Evolutionary conservation across 92 coral and sea anemone species (phyloP).

Genomic region (Montipora capitata): DNA sequence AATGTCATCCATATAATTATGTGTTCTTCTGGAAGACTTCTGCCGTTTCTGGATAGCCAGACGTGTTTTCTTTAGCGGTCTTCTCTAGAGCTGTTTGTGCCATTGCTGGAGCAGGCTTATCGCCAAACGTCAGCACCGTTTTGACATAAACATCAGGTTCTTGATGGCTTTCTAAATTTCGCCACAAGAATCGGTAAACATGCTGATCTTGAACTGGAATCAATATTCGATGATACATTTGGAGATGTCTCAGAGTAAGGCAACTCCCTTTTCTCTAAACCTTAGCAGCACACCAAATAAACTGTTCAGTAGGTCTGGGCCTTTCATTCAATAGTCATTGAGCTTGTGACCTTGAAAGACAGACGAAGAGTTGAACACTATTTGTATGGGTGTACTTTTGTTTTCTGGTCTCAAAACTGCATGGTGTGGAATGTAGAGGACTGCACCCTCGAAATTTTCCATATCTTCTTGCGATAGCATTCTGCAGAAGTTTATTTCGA

Average conservation of each 20-base stretch:
- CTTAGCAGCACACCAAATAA: slow-evolving; percentile 62
- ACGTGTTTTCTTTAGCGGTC: no score
- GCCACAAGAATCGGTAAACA: slow-evolving; percentile 77
- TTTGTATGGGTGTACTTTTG: no score
- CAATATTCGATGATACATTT: slow-evolving; percentile 76
- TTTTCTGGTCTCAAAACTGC: slow-evolving; percentile 50
- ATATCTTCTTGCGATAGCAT: slow-evolving; percentile 49
- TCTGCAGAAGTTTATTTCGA: slow-evolving; percentile 35
- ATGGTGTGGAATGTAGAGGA: slow-evolving; percentile 53
- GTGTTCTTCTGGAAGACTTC: no score
- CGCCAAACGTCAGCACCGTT: no score
- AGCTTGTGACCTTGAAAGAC: slow-evolving; percentile 63
- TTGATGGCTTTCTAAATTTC: slow-evolving; percentile 64
- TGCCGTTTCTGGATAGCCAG: no score
- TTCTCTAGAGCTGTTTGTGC: no score
- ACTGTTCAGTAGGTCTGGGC: slow-evolving; percentile 64
- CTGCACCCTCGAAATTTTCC: slow-evolving; percentile 53
- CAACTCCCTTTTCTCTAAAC: slow-evolving; percentile 66
- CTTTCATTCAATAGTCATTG: no score
- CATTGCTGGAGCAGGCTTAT: no score
- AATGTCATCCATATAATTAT: no score
- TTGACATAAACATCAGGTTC: no score
- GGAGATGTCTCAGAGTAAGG: slow-evolving; percentile 64
- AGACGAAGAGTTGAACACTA: slow-evolving; percentile 70
- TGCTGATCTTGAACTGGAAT: slow-evolving; percentile 77